phyloP scores from a whole-genome alignment of 2,797 vertebrate species.

The Microhierax caerulescens region DNA sequence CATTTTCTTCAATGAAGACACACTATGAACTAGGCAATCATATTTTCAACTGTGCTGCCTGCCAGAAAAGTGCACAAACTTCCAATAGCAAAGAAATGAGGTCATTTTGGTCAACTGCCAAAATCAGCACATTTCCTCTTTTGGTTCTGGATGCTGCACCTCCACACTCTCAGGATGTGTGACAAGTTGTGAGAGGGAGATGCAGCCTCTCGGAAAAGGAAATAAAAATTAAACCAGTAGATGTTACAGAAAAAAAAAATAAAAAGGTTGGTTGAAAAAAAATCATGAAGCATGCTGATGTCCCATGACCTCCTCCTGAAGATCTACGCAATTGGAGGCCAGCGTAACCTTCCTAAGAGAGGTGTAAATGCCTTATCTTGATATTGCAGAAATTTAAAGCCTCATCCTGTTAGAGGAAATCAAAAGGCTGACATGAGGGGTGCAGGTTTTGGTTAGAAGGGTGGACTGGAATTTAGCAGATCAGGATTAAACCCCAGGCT shows the following conservation, averaged over 20 bases:
- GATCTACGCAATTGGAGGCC: neutral
- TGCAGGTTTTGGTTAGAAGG: neutral
- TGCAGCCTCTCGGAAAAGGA: neutral
- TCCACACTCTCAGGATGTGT: neutral
- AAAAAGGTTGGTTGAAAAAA: neutral
- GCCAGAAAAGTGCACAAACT: slow-evolving; percentile 65
- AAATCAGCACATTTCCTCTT: slow-evolving; percentile 65
- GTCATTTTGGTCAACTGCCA: slow-evolving; percentile 67
- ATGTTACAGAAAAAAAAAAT: neutral
- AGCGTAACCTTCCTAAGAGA: neutral
- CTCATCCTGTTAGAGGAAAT: neutral
- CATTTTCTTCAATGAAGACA: slow-evolving; percentile 60
- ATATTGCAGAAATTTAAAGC: neutral
- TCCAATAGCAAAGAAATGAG: slow-evolving; percentile 71
- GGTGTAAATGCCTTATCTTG: neutral
- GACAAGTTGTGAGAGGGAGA: neutral
- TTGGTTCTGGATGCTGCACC: slow-evolving; percentile 55
- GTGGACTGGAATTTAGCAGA: neutral
- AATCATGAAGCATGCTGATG: neutral
- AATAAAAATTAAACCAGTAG: neutral
- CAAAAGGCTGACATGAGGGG: neutral
- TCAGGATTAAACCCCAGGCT: neutral
- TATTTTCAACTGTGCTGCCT: slow-evolving; percentile 39
- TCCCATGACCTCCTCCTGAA: neutral
- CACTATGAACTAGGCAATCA: slow-evolving; percentile 43